These are phyloP conservation scores for Thymelicus lineola DNA, from an alignment of 2,888 invertebrate species.

Conservation along the genomic window DNA sequence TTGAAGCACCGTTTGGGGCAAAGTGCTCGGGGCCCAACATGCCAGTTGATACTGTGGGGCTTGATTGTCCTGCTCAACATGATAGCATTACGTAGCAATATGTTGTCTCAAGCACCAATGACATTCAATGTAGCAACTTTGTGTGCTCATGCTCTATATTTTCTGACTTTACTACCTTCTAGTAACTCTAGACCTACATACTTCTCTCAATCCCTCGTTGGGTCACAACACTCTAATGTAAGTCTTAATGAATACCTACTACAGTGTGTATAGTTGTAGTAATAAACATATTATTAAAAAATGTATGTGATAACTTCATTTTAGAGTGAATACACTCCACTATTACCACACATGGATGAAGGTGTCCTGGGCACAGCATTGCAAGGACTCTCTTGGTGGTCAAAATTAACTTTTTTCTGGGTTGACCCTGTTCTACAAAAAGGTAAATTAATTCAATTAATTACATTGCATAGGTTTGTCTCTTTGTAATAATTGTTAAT, in stretches of 20 bases:
- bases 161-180: conserved; percentile 89
- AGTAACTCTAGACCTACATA: conserved; percentile 77
- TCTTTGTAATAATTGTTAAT: no score
- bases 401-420: conserved; percentile 94
- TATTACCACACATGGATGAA: conserved; percentile 89
- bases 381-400: conserved; percentile 89
- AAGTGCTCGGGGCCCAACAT: conserved; percentile 90
- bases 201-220: conserved; percentile 77
- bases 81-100: conserved; percentile 88
- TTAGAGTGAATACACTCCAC: conserved; percentile 86
- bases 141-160: conserved; percentile 88
- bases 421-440: conserved; percentile 93
- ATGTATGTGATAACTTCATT: conserved; percentile 2
- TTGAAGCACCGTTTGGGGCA: conserved; percentile 86
- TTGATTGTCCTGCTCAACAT: conserved; percentile 87
- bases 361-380: conserved; percentile 92
- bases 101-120: conserved; percentile 77
- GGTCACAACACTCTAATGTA: conserved; percentile 83
- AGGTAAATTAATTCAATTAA: conserved; percentile 67
- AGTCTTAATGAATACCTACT: conserved; percentile 48
- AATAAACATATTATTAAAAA: background rate
- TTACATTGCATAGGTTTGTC: no score
- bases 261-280: conserved; percentile 29
- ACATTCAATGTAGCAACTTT: conserved; percentile 87
- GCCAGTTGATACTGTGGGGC: conserved; percentile 89